Evolutionary conservation across 2,113 vertebrate genomes (phyloP).

Genomic region (Neodontobutis hainanensis): DNA sequence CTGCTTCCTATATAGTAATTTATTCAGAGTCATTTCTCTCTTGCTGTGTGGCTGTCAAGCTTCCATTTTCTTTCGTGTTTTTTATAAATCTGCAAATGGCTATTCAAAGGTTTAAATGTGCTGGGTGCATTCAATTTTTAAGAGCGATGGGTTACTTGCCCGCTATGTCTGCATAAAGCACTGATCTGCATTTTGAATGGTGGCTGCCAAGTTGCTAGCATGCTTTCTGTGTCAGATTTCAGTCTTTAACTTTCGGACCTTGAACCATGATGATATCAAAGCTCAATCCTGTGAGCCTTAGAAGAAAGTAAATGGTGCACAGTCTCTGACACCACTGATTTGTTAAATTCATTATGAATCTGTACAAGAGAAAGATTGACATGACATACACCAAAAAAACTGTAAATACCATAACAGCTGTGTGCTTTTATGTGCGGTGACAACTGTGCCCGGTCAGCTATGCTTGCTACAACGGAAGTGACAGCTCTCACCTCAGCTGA

Average conservation of each 20-base stretch:
- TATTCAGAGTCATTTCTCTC: slow-evolving; percentile 6
- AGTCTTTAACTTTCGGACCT: slow-evolving; percentile 9
- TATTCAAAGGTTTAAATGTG: background rate
- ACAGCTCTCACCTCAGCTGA: slow-evolving; percentile 34
- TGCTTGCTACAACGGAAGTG: slow-evolving; percentile 15
- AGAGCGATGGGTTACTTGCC: background rate
- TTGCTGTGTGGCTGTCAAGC: background rate
- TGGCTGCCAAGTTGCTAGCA: slow-evolving; percentile 19
- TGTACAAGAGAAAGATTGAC: too few species aligned
- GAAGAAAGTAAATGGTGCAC: background rate
- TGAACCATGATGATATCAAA: too few species aligned
- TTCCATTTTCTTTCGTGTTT: background rate
- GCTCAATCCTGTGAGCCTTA: too few species aligned
- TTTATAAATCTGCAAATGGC: background rate
- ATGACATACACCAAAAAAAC: too few species aligned
- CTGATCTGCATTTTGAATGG: too few species aligned
- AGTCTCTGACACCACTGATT: background rate
- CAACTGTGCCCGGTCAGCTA: slow-evolving; percentile 14
- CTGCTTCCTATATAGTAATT: background rate
- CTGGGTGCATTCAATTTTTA: background rate
- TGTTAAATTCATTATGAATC: too few species aligned
- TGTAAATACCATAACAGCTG: background rate
- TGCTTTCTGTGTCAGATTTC: slow-evolving; percentile 40
- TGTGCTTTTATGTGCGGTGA: background rate
- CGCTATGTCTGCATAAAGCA: too few species aligned